Evolutionary conservation across 2,888 invertebrate species (phyloP).

Genomic region (Drosophila merina): DNA sequence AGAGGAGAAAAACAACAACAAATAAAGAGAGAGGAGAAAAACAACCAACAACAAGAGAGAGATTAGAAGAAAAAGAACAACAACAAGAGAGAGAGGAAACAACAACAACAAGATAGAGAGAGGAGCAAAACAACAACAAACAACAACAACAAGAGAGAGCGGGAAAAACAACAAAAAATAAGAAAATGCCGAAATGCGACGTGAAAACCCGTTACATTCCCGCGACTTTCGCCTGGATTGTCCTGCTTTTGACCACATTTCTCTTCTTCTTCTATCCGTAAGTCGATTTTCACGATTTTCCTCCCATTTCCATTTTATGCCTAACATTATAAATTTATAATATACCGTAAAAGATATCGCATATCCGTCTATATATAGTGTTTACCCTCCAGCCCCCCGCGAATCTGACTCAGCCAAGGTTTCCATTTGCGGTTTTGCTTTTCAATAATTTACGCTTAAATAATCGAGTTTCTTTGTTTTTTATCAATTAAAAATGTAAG

Average conservation of each 20-base stretch:
- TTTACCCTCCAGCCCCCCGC: too few species aligned
- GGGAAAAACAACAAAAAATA: conserved; percentile 41
- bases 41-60: conserved; percentile 11
- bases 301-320: not conserved
- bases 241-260: conserved; percentile 96
- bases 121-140: not conserved
- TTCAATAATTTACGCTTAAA: too few species aligned
- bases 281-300: conserved; percentile 85
- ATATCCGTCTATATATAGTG: too few species aligned
- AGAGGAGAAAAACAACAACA: conserved; percentile 9
- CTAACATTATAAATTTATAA: too few species aligned
- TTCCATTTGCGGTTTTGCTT: too few species aligned
- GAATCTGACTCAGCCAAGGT: too few species aligned
- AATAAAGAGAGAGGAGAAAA: not conserved
- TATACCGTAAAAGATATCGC: too few species aligned
- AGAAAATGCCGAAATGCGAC: conserved; percentile 96
- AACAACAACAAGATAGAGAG: conserved; percentile 8
- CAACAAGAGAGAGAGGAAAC: conserved; percentile 27
- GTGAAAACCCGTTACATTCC: conserved; percentile 98
- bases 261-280: conserved; percentile 99
- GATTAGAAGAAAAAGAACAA: conserved; percentile 18
- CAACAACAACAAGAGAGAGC: conserved; percentile 20
- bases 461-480: too few species aligned
- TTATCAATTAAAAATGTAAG: too few species aligned
- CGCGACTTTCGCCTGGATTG: conserved; percentile 98